phyloP scores from a whole-genome alignment of 2,797 vertebrate species.

The Pipistrellus nathusii region DNA sequence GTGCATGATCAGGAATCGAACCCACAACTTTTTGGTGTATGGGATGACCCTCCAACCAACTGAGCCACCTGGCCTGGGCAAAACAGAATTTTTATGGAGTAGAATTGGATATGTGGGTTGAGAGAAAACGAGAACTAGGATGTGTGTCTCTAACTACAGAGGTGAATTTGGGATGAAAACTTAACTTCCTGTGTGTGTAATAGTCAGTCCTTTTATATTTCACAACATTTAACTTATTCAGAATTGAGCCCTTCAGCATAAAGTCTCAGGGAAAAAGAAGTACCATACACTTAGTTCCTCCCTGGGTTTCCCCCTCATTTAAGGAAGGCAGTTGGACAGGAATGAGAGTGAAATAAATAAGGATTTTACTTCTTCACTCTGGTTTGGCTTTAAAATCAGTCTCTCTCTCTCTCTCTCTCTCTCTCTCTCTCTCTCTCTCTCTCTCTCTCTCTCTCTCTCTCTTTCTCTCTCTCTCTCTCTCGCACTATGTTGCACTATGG shows the following conservation, averaged over 20 bases:
- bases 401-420: too few species aligned
- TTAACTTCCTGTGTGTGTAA: neutral
- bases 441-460: too few species aligned
- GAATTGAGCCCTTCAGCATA: neutral
- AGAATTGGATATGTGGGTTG: neutral
- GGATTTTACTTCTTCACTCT: neutral
- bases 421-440: too few species aligned
- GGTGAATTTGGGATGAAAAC: neutral
- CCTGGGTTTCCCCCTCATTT: neutral
- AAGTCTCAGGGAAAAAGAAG: slow-evolving; percentile 3
- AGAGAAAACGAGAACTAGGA: neutral
- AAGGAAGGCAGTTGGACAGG: neutral
- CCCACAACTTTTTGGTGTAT: neutral
- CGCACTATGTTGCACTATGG: too few species aligned
- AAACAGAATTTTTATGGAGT: neutral
- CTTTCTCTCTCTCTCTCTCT: neutral
- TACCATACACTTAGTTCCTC: neutral
- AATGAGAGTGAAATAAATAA: neutral
- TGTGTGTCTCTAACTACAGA: neutral
- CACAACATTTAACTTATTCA: slow-evolving; percentile 1
- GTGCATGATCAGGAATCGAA: neutral
- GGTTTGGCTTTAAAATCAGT: neutral
- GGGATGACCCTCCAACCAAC: neutral
- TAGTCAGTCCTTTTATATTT: neutral
- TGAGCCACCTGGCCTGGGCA: neutral